These are phyloP conservation scores for Botia almorhae DNA, from an alignment of 2,797 vertebrate species.

Conservation along the genomic window DNA sequence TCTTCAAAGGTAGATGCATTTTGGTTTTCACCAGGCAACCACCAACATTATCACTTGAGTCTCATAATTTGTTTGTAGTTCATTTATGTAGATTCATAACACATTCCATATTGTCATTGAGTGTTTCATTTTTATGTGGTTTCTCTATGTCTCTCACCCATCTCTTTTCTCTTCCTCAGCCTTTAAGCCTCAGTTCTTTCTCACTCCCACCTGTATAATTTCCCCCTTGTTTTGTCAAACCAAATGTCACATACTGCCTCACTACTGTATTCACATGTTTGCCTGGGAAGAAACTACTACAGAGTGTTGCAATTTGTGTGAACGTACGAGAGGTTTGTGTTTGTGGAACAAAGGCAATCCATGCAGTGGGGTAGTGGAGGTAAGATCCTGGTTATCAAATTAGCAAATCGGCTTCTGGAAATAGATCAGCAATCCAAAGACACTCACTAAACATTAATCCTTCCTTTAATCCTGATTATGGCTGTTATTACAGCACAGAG, in stretches of 20 bases:
- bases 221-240: slow-evolving; percentile 15
- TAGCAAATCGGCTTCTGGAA: slow-evolving; percentile 51
- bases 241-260: slow-evolving; percentile 32
- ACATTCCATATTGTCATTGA: slow-evolving; percentile 14
- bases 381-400: slow-evolving; percentile 55
- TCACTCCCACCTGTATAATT: slow-evolving; percentile 34
- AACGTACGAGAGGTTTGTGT: slow-evolving; percentile 16
- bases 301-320: slow-evolving; percentile 7
- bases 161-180: background rate
- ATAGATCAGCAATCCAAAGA: slow-evolving; percentile 56
- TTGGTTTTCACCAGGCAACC: slow-evolving; percentile 12
- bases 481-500: slow-evolving; percentile 45
- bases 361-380: slow-evolving; percentile 10
- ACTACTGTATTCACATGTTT: background rate
- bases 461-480: slow-evolving; percentile 50
- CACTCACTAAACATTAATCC: slow-evolving; percentile 50
- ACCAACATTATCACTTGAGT: background rate
- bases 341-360: background rate
- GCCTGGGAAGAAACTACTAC: background rate
- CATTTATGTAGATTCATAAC: slow-evolving; percentile 14
- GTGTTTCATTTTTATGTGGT: slow-evolving; percentile 30
- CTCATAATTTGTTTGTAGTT: slow-evolving; percentile 5
- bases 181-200: slow-evolving; percentile 28
- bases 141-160: slow-evolving; percentile 4
- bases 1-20: slow-evolving; percentile 13